These are phyloP conservation scores for Bucco capensis DNA, from an alignment of 2,113 vertebrate species.

Conservation along the genomic window DNA sequence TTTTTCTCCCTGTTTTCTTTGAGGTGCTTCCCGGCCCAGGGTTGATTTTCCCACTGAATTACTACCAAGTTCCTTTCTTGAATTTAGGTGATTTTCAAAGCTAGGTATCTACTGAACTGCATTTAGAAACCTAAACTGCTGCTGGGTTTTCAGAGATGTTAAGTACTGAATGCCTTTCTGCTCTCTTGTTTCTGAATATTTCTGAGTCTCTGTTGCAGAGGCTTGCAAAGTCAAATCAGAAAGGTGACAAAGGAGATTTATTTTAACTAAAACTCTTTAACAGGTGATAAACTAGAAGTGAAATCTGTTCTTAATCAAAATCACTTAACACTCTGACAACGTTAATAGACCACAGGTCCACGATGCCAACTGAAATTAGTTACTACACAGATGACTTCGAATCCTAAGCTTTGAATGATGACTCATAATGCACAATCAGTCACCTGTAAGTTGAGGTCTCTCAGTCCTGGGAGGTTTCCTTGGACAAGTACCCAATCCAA, in stretches of 20 bases:
- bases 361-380: neutral
- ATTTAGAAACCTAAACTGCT: neutral
- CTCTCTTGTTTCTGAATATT: neutral
- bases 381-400: neutral
- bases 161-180: accelerated
- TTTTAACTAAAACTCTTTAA: neutral
- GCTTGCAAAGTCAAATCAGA: neutral
- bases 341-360: neutral
- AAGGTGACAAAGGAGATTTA: neutral
- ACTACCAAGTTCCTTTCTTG: neutral
- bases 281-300: neutral
- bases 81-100: neutral
- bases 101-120: neutral
- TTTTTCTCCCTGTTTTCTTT: neutral
- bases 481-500: neutral
- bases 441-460: neutral
- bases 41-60: neutral
- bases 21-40: neutral
- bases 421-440: neutral
- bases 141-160: neutral
- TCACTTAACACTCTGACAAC: neutral
- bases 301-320: neutral
- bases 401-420: neutral
- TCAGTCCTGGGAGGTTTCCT: neutral
- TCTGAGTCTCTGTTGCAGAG: neutral